These are phyloP conservation scores for Caenorhabditis auriculariae DNA, from an alignment of 2,888 invertebrate genomes.

Conservation along the genomic window DNA sequence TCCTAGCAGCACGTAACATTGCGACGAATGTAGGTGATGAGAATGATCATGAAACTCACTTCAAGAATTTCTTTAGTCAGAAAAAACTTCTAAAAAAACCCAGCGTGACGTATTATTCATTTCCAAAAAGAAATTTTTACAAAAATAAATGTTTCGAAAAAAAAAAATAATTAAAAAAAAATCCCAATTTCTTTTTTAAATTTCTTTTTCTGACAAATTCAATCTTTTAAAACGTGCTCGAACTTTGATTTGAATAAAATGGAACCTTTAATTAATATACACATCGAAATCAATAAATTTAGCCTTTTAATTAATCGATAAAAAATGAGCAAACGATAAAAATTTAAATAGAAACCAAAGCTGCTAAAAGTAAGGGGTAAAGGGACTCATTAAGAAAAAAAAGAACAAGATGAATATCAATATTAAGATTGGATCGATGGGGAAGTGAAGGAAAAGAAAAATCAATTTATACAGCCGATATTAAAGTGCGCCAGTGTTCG, in stretches of 20 bases:
- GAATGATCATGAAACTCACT: no score
- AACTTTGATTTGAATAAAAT: not conserved
- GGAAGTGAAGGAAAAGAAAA: no score
- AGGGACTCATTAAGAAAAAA: no score
- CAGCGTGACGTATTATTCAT: not conserved
- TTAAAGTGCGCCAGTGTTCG: no score
- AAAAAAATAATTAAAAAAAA: not conserved
- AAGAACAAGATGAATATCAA: no score
- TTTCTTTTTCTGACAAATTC: not conserved
- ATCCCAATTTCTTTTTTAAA: not conserved
- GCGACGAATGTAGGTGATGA: no score
- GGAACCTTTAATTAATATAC: not conserved
- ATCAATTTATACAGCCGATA: no score
- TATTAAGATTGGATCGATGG: no score
- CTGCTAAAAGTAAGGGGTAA: no score
- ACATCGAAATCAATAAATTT: not conserved
- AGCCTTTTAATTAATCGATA: not conserved
- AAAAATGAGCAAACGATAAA: slow-evolving; percentile 1
- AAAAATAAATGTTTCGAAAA: not conserved
- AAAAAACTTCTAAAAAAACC: not conserved
- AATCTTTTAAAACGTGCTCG: not conserved
- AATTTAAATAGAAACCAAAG: no score
- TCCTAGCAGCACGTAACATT: no score
- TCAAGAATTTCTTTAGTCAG: no score
- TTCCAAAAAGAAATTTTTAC: not conserved